Conservation (phyloP, 1,140 invertebrate genomes). For the Caenorhabditis latens region DNA sequence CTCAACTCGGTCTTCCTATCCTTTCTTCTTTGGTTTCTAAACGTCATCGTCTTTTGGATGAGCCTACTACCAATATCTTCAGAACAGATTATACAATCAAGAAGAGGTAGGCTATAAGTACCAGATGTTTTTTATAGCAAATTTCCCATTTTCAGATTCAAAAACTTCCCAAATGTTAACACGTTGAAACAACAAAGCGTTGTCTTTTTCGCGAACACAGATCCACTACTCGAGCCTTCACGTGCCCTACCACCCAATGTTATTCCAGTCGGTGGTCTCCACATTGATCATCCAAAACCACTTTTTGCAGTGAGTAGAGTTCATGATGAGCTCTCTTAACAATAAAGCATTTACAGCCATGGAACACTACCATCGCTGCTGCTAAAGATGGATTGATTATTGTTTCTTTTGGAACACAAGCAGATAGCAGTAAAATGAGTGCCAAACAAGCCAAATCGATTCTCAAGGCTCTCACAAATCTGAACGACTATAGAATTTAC, state of each 20-base stretch:
- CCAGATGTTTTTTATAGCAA: no score
- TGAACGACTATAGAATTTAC: slow-evolving; percentile 74
- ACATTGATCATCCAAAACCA: slow-evolving; percentile 74
- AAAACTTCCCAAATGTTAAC: slow-evolving; percentile 67
- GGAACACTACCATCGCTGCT: slow-evolving; percentile 74
- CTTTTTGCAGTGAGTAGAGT: slow-evolving; percentile 70
- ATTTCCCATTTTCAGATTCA: slow-evolving; percentile 26
- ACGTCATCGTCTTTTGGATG: slow-evolving; percentile 70
- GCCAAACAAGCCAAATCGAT: slow-evolving; percentile 64
- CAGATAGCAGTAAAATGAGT: slow-evolving; percentile 70
- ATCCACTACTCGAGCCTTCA: slow-evolving; percentile 70
- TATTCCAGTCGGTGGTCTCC: slow-evolving; percentile 74
- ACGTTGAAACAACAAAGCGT: slow-evolving; percentile 73
- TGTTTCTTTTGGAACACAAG: slow-evolving; percentile 73
- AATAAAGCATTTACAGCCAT: slow-evolving; percentile 67
- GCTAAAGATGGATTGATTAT: slow-evolving; percentile 73
- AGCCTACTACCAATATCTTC: slow-evolving; percentile 73
- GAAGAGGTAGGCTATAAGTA: slow-evolving; percentile 64
- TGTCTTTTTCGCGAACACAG: slow-evolving; percentile 74
- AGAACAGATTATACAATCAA: slow-evolving; percentile 74
- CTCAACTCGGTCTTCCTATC: slow-evolving; percentile 57
- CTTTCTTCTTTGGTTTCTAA: slow-evolving; percentile 66
- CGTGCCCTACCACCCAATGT: slow-evolving; percentile 68
- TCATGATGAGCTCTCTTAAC: background rate
- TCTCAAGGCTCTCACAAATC: slow-evolving; percentile 69